Conservation (phyloP, 2,888 invertebrate genomes). For the Hypolimnas misippus region DNA sequence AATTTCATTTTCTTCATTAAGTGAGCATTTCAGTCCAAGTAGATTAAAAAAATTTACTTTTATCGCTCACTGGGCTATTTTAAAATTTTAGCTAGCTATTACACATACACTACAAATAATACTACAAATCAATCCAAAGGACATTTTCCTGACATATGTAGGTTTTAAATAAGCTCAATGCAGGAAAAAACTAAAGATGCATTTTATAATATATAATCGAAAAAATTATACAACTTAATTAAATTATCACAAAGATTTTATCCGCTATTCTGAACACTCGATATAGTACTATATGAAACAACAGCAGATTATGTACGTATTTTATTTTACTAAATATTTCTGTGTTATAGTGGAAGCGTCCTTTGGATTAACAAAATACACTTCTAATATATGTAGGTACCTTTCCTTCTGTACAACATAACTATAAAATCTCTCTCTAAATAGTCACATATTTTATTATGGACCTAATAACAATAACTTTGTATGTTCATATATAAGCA, state of each 20-base stretch:
- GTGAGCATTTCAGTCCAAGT: constrained; percentile 16
- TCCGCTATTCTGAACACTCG: no score
- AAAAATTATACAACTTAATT: no score
- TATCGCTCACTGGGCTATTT: constrained; percentile 2
- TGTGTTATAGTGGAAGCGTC: neutral
- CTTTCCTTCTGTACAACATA: constrained; percentile 26
- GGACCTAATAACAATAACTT: constrained; percentile 19
- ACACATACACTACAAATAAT: constrained; percentile 6
- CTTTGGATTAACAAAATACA: constrained; percentile 28
- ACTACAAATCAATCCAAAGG: constrained; percentile 6
- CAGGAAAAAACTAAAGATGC: no score
- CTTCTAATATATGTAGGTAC: constrained; percentile 7
- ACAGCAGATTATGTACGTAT: no score
- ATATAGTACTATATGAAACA: no score
- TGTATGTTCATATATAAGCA: constrained; percentile 14
- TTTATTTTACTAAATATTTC: no score
- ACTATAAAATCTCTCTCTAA: constrained; percentile 34
- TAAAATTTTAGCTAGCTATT: constrained; percentile 16
- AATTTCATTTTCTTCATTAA: constrained; percentile 2
- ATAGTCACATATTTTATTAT: constrained; percentile 22
- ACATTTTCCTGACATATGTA: neutral
- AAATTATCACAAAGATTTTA: no score
- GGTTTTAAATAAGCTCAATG: neutral
- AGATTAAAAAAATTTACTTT: constrained; percentile 9
- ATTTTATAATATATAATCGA: no score